Base-by-base conservation (phyloP, 1,140 invertebrate genomes). In the Zaprionus davidi region DNA sequence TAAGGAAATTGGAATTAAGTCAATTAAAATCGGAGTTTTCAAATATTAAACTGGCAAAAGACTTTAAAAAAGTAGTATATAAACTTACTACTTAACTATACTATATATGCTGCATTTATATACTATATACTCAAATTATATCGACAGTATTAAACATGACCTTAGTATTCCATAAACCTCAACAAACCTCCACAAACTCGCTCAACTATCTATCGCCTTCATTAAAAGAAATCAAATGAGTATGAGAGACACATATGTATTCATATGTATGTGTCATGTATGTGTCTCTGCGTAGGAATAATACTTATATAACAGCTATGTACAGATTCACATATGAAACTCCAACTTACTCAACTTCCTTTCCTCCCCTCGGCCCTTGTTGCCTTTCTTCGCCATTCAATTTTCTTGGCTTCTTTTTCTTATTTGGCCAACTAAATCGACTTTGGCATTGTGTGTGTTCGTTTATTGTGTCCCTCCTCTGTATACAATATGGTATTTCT, bases 341-440 rank as follows among this genome's bases (percentile, higher is more conserved):
- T 15, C 53, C 58, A 44, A 56, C 36, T 31, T 28, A 31, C n/a
- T 24, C 51, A 53, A 53, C 44, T 28, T 7, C 15, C 9, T 22
- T n/a, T 1, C n/a, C n/a, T 36, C 28, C 44, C n/a, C 13, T 71
- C 44, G 9, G 34, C 49, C 31, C 31, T 34, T 34, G 9, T 7
- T 34, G 31, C 9, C 3, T 34, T 34, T 34, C 31, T 70, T 57
- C 64, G 76, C 31, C 62, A 66, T 69, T 64, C 60, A 77, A 73
- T 83, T 81, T 78, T 60, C 72, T 66, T 64, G 57, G 74, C 62
- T 76, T 70, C 77, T 66, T 73, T 73, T 78, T 68, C 55, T 72
- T 72, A 73, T 86, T 79, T 86, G 68, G 71, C 82, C 70, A 85
- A 76, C 82, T 85, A 85, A 86, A 86, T 86, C 82, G 82, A 82